These are phyloP conservation scores for Papilio machaon DNA, from an alignment of 1,140 invertebrate species.

Conservation along the genomic window DNA sequence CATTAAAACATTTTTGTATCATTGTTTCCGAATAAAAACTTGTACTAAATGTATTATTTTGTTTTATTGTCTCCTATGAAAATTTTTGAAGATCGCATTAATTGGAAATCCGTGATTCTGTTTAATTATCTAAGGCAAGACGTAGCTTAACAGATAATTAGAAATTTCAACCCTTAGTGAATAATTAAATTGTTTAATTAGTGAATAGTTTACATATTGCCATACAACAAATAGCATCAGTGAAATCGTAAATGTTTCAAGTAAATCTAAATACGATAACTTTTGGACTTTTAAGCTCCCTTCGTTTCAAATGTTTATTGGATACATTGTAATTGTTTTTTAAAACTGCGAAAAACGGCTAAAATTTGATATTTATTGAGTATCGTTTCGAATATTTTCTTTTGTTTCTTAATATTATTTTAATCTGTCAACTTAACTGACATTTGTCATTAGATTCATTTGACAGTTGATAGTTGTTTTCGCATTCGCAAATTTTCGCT, in stretches of 20 bases:
- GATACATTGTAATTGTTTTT: not conserved
- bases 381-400: not conserved
- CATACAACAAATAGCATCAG: too few species aligned
- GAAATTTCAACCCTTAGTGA: too few species aligned
- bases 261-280: too few species aligned
- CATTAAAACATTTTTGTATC: not conserved
- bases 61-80: not conserved
- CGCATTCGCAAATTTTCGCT: conserved; percentile 36
- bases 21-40: not conserved
- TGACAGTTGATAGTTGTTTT: conserved; percentile 41
- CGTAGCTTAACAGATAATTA: too few species aligned
- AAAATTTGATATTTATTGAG: not conserved
- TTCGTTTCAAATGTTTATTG: not conserved
- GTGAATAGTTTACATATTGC: too few species aligned
- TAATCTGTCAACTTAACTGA: not conserved
- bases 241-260: too few species aligned
- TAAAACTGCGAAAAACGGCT: not conserved
- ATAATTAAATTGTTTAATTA: too few species aligned
- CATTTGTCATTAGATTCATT: conserved; percentile 17
- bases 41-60: not conserved
- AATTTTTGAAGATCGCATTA: too few species aligned
- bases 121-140: too few species aligned
- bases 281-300: not conserved
- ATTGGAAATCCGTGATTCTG: too few species aligned
- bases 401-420: not conserved